Evolutionary conservation across 2,888 invertebrate genomes (phyloP).

Genomic region (Hermaeophaga mercurialis): DNA sequence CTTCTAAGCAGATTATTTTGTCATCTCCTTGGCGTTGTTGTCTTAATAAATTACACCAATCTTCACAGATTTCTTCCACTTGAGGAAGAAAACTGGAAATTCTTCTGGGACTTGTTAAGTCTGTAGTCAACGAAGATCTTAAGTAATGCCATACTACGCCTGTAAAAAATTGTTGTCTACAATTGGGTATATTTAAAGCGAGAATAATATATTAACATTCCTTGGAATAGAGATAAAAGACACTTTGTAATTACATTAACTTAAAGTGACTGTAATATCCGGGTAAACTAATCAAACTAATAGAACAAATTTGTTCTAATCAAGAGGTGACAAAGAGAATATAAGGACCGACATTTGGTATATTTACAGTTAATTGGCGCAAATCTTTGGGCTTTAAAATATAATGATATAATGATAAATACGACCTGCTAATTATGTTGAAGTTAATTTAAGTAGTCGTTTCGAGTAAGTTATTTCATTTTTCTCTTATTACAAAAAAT

Average conservation of each 20-base stretch:
- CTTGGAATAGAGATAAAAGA: not conserved
- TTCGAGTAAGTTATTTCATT: no score
- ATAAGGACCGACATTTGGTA: no score
- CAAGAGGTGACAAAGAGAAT: no score
- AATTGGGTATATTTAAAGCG: no score
- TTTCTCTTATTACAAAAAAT: no score
- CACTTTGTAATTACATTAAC: not conserved
- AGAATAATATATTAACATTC: no score
- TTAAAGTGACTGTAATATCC: not conserved
- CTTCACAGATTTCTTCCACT: slow-evolving; percentile 75
- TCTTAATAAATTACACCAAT: slow-evolving; percentile 72
- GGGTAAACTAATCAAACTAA: not conserved
- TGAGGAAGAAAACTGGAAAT: slow-evolving; percentile 77
- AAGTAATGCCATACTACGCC: slow-evolving; percentile 80
- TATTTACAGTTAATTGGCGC: no score
- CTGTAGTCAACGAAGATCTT: slow-evolving; percentile 73
- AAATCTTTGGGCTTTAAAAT: no score
- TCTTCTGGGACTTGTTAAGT: slow-evolving; percentile 76
- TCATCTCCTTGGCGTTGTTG: slow-evolving; percentile 60
- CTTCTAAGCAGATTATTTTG: slow-evolving; percentile 68
- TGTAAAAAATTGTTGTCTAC: slow-evolving; percentile 61
- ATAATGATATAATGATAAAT: no score
- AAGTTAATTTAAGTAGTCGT: no score
- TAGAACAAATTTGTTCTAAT: not conserved
- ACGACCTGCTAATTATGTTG: no score